Evolutionary conservation across 92 coral and sea anemone species (phyloP), one percentile per base, ranked within the genome.

Genomic region (Diadumene lineata): DNA sequence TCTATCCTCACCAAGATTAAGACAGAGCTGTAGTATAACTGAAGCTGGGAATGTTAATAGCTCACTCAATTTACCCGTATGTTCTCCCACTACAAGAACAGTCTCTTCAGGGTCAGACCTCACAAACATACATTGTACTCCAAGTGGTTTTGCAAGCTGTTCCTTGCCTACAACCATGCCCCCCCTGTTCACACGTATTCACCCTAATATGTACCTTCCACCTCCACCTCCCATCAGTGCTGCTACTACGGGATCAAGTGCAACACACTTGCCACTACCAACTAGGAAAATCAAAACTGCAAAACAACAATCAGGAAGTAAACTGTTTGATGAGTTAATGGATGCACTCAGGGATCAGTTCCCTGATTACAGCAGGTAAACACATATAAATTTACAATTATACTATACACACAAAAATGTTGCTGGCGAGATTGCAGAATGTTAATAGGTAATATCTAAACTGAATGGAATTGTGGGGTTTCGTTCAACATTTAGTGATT

Each of bases 301-400:
- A 0, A 22, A 9, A 31, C 24, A 11, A 31, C 77, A 33, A n/a
- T 31, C 16, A 19, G 16, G 22, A 55, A 72, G 34, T 11, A 28
- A 32, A 13, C 66, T 1, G 1, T 91, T 81, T 81, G 97, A 91
- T 68, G 87, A 78, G 64, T 76, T 91, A 28, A 91, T 91, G 88
- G 84, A 74, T 1, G 84, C 90, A 25, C 84, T 91, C 26, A 86
- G 81, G 76, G 81, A 62, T 69, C 64, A 69, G 70, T 91, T 87
- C 33, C 97, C 97, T 13, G 64, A 53, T 46, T 67, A 80, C 56
- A 65, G 70, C 78, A 87, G 92, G 97, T 91, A 73, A 80, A 68
- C n/a, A n/a, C n/a, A n/a, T n/a, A n/a, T n/a, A n/a, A n/a, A n/a
- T n/a, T n/a, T n/a, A n/a, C n/a, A n/a, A n/a, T n/a, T n/a, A n/a